Evolutionary conservation across 1,140 invertebrate species (phyloP), one percentile per base, ranked within the genome.

Genomic region (Leguminivora glycinivorella): DNA sequence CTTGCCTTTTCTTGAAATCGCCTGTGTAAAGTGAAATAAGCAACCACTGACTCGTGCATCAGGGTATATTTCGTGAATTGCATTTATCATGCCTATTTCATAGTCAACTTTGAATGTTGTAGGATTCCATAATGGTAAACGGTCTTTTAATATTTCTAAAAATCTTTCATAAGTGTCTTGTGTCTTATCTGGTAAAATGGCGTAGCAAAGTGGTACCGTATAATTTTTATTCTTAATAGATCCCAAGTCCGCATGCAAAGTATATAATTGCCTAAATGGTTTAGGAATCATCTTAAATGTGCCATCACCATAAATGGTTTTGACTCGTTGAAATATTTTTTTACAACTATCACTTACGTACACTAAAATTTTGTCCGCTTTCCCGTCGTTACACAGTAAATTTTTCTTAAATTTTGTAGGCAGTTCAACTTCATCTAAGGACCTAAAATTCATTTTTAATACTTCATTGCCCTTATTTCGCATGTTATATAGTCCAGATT

Each of bases 1-100:
- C 38, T 40, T 40, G 38, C 38, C 38, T 40, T 40, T 10, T 40
- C 38, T 40, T 40, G 38, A 40, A 40, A 40, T 40, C 38, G 38
- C 38, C 38, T 40, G 38, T 40, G 38, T 40, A 40, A 40, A 40
- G 38, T 40, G 38, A 40, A 6, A 38, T 71, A 29, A n/a, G n/a
- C n/a, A n/a, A n/a, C n/a, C n/a, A n/a, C n/a, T n/a, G n/a, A n/a
- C n/a, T n/a, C n/a, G n/a, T n/a, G n/a, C n/a, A n/a, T n/a, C n/a
- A n/a, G n/a, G n/a, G n/a, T n/a, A n/a, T n/a, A n/a, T n/a, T n/a
- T n/a, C n/a, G n/a, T n/a, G n/a, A n/a, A n/a, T n/a, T 1, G 38
- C 9, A 40, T 40, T 40, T 40, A 40, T 40, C 38, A 40, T 40
- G 10, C 9, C 38, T 40, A 40, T 40, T 40, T 40, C 38, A n/a